Evolutionary conservation across 2,113 vertebrate species (phyloP), one percentile per base, ranked within the genome.

Genomic region (Prochilodus magdalenae): DNA sequence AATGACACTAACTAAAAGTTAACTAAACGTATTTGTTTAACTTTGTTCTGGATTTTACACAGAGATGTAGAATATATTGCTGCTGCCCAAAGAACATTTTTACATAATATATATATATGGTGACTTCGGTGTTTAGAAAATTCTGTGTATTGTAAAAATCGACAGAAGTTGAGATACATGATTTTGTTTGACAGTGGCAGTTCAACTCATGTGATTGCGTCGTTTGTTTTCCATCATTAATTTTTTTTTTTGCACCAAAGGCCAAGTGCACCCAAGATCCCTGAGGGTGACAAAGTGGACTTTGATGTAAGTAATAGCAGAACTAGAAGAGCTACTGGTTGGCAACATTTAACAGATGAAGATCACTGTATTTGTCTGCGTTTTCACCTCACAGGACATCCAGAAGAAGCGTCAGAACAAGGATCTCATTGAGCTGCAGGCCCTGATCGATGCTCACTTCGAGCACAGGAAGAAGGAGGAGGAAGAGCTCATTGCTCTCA

Each of bases 391-490:
- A 40, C 90, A 99, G 98, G 98, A 99, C 92, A 99, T 99, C 89
- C 98, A 99, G 91, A 99, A 99, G 94, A 99, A 99, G 80, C 96
- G 98, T 69, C 97, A 98, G 94, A 99, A 99, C 94, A 99, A 99
- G 90, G 98, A 99, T 79, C 95, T 98, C 86, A 73, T 95, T 67
- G 98, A 99, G 93, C 95, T 99, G 83, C 98, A 99, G 87, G 94
- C 87, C 8, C 95, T 99, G 90, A 99, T 99, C 51, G 98, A 99
- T 89, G 94, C 89, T 88, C 98, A 99, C 92, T 99, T 99, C 40
- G 98, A 98, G 89, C 91, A 90, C 29, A 94, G 98, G 24, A 97
- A 99, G 94, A 98, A 99, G 91, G 98, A 99, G 89, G 98, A 99
- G 67, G 97, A 99, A 87, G 98, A 99, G 84, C 92, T 99, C 24